phyloP scores from a whole-genome alignment of 2,888 invertebrate genomes.

The Tetropium fuscum region DNA sequence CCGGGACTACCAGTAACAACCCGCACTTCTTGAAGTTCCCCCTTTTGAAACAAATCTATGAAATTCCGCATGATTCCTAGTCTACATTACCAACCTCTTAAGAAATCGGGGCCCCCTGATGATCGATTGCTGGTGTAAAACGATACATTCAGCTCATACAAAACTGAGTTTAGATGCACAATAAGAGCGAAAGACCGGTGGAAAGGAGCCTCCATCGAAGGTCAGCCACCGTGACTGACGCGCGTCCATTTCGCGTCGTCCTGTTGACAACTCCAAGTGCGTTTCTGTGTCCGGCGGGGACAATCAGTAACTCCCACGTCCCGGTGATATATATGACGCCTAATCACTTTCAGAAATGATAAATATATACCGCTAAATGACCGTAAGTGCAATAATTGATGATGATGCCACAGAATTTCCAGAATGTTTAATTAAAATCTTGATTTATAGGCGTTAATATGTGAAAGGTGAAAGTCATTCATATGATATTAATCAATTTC shows the following conservation, averaged over 20 bases:
- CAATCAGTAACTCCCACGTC: slow-evolving; percentile 21
- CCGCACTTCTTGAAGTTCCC: too few species aligned
- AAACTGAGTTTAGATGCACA: slow-evolving; percentile 60
- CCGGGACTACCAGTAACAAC: too few species aligned
- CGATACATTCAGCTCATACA: slow-evolving; percentile 51
- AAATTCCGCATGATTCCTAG: not conserved
- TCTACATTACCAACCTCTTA: not conserved
- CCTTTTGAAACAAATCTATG: slow-evolving; percentile 3
- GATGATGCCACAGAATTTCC: slow-evolving; percentile 22
- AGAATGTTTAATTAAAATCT: slow-evolving; percentile 15
- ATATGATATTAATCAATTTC: too few species aligned
- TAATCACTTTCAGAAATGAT: slow-evolving; percentile 41
- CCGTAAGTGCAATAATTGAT: slow-evolving; percentile 26
- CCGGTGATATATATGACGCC: slow-evolving; percentile 31
- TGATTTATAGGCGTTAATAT: slow-evolving; percentile 16
- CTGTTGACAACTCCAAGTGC: slow-evolving; percentile 57
- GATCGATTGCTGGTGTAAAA: slow-evolving; percentile 38
- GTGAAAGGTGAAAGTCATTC: too few species aligned
- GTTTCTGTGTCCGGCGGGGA: slow-evolving; percentile 51
- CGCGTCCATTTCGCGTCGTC: slow-evolving; percentile 48
- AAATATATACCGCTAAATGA: slow-evolving; percentile 29
- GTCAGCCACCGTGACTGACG: slow-evolving; percentile 53
- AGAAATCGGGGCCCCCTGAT: slow-evolving; percentile 13
- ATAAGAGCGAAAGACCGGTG: slow-evolving; percentile 15
- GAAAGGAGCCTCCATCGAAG: slow-evolving; percentile 35